Evolutionary conservation across 2,797 vertebrate species (phyloP), one percentile per base, ranked within the genome.

Genomic region (Denticeps clupeoides): DNA sequence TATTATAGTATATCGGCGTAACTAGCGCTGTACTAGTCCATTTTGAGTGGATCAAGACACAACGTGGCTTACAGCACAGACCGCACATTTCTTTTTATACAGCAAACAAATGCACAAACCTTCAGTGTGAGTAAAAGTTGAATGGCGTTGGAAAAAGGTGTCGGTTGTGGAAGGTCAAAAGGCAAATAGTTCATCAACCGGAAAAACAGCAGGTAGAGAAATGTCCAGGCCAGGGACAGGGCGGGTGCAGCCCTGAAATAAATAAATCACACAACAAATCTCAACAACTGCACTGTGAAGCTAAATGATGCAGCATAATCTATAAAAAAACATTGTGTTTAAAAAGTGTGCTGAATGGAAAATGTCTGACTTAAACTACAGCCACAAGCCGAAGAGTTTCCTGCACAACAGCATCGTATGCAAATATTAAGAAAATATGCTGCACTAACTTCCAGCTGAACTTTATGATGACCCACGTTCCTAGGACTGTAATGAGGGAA

Each of bases 121-220:
- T 93, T 93, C 22, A 95, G 75, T 0, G 89, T 92, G 53, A 95
- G 82, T 47, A 95, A 72, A 2, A 94, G 82, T 57, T 93, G 91
- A 42, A 93, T 52, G 2, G 90, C 90, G 1, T 95, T 95, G 60
- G 90, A 79, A 45, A 90, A 92, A 1, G 90, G 86, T 0, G 87
- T 84, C 1, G 90, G 89, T 1, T 61, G 10, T 1, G 89, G 87
- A 13, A 91, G 72, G 31, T 82, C 77, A 19, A 89, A 79, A 61
- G 66, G 75, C n/a, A n/a, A n/a, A n/a, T n/a, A n/a, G 1, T 78
- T 69, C 55, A 75, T 69, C 1, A 85, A 67, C 0, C 90, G 82
- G 70, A 95, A 94, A 73, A 95, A 90, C 18, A 93, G 79, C 35
- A 95, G 88, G 67, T 95, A 95, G 53, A 88, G 74, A 55, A 93